Evolutionary conservation across 2,113 vertebrate species (phyloP), one percentile per base, ranked within the genome.

Genomic region (Dromaius novaehollandiae): DNA sequence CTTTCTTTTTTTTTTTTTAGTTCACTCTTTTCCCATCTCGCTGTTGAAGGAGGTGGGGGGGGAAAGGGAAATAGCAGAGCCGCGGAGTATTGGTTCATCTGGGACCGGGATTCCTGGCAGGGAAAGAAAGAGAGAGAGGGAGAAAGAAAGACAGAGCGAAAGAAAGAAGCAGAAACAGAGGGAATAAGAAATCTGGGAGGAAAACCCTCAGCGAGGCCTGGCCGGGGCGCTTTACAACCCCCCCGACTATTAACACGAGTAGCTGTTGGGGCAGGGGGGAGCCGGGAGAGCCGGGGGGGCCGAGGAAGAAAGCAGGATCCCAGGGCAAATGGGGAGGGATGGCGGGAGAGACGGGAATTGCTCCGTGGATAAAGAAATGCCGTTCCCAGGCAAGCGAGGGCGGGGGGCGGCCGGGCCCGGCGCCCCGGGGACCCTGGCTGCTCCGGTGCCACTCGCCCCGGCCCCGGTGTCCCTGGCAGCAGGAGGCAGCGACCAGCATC

Each of bases 91-190:
- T 60, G 91, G 89, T 90, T 96, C 97, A 97, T 93, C 95, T 73
- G 97, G 97, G 97, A 95, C 92, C 85, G 73, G 86, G 93, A 97
- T 97, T 98, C 97, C 96, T 97, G 96, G 97, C 97, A 93, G 94
- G 66, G 74, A 82, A 89, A 97, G 68, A 79, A 78, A 70, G 90
- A 69, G 91, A 94, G 79, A 69, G 97, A 91, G 88, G 53, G 78
- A 42, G 9, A 32, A 22, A 71, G 91, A 82, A 63, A 89, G 87
- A 93, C 89, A 78, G 71, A 96, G 87, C 32, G 18, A 50, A 90
- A 64, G 42, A 78, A 83, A 89, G 88, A 82, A 71, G 44, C 51
- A 88, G 58, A 88, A 95, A 69, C 50, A 88, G 82, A 86, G 58
- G 51, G 92, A 70, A 86, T 89, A 83, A 71, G 86, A 91, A 79